Base-by-base conservation (phyloP, 2,888 invertebrate species). In the Drosophila falleni region DNA sequence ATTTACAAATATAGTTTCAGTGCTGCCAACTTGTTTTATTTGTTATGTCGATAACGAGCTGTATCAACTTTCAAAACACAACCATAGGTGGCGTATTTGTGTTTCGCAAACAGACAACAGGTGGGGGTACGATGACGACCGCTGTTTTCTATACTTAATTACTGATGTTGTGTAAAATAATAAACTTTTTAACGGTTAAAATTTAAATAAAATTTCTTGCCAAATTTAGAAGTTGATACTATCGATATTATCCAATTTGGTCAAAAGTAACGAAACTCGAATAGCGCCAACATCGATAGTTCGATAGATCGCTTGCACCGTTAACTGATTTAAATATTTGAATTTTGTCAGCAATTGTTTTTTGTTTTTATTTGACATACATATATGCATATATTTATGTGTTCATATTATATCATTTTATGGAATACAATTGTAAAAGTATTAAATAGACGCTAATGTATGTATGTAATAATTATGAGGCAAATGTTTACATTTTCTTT, bases 351-450 rank as follows among this genome's bases (percentile, higher is more conserved):
- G 5, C 1, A 15, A 33, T 51, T 35, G 8, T 42, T 15, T 16
- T 68, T 44, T 26, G 39, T 53, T 63, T 70, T 70, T 51, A 50
- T 65, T 70, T 58, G 54, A 70, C 74, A 78, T 74, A 60, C 47
- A 62, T 61, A 42, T 46, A 29, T 47, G 15, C 29, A 56, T 64
- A 67, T 60, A 54, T 60, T 39, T 61, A 23, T 23, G 33, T 42
- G 23, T 54, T 31, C 46, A 42, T 54, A 10, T 64, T 46, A 60
- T 60, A 47, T 46, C 29, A 19, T 49, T 58, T 63, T 61, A 81
- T 78, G 78, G 59, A 80, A 78, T 84, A 82, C 80, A 87, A 72
- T 78, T 80, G 74, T 85, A 82, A 74, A 86, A 87, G 66, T 80
- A 80, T 78, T 71, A 72, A 75, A 79, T 83, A 86, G 74, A 71